A percentile compares a stretch with the other conserved stretches of the same genome.
Conservation (phyloP, 2,797 vertebrate genomes). For the Spea hammondii region DNA sequence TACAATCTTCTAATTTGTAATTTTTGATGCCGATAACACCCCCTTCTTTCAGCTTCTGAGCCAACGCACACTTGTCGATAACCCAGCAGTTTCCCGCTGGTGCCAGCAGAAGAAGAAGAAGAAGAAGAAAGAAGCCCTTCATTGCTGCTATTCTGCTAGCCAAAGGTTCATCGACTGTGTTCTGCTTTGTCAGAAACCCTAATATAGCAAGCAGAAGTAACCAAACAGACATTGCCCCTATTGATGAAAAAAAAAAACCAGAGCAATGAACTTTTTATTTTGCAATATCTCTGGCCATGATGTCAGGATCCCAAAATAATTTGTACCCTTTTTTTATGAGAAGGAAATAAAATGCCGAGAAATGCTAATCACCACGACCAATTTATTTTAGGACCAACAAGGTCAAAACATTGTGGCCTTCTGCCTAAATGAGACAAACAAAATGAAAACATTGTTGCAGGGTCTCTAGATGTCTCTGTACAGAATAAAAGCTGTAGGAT, state of each 20-base stretch:
- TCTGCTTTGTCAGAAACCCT: neutral
- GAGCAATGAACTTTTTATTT: neutral
- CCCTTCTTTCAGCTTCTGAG: neutral
- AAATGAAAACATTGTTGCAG: too few species aligned
- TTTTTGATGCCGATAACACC: constrained; percentile 4
- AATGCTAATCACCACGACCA: too few species aligned
- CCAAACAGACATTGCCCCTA: neutral
- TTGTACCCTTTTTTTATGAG: too few species aligned
- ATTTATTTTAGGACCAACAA: too few species aligned
- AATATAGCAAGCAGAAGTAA: neutral
- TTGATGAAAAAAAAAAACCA: neutral
- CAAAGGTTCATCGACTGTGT: neutral
- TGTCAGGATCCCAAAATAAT: too few species aligned
- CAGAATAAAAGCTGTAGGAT: too few species aligned
- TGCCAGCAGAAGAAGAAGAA: neutral
- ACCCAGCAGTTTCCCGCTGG: neutral
- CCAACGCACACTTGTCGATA: neutral
- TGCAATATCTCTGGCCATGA: neutral
- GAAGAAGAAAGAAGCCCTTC: neutral
- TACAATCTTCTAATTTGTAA: constrained; percentile 29
- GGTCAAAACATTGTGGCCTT: too few species aligned
- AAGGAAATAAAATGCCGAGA: too few species aligned
- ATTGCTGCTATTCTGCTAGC: neutral
- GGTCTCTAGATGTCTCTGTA: too few species aligned
- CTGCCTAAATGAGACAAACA: too few species aligned